Base-by-base conservation (phyloP, 2,797 vertebrate genomes). In the Hybognathus amarus region DNA sequence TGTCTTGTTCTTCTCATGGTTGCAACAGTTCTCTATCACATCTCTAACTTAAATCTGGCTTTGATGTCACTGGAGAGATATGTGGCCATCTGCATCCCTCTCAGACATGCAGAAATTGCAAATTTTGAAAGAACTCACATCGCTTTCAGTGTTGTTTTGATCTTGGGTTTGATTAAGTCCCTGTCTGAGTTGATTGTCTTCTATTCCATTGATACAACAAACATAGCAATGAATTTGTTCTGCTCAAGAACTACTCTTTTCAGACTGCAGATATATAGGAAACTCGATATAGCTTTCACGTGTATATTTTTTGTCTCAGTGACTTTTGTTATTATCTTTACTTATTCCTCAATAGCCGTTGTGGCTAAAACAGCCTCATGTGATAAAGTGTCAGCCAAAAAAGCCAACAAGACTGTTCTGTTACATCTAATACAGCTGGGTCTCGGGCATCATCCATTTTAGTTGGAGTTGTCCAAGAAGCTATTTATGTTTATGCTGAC, bases 41-140 rank as follows among this genome's bases (percentile, higher is more conserved):
- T 91, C 33, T 88, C 91, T 0, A 90, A 90, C 2, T 30, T 94
- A 11, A 93, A 87, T 77, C 86, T 79, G 42, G 40, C 77, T 17
- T 67, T 67, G 33, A 67, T 67, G 77, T 79, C 77, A 67, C 40
- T 79, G 61, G 77, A 79, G 61, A 79, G 77, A 2, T 79, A 79
- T 24, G 77, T 78, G 77, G 77, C 77, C 61, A 78, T 78, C 42
- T 78, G 77, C 40, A 66, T 78, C 22, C 77, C 77, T 78, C 77
- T 78, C 61, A 78, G 77, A 66, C 77, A 78, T 50, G 27, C 18
- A 8, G 42, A 66, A 78, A 50, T 78, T 27, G 36, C 77, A 20
- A 36, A 4, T 66, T 66, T n/a, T 1, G 5, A 15, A 92, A 0
- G 91, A 90, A 9, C 78, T 90, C 18, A 93, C 93, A 91, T 91